Conservation (phyloP, 1,140 invertebrate genomes). For the Drosophila teissieri region DNA sequence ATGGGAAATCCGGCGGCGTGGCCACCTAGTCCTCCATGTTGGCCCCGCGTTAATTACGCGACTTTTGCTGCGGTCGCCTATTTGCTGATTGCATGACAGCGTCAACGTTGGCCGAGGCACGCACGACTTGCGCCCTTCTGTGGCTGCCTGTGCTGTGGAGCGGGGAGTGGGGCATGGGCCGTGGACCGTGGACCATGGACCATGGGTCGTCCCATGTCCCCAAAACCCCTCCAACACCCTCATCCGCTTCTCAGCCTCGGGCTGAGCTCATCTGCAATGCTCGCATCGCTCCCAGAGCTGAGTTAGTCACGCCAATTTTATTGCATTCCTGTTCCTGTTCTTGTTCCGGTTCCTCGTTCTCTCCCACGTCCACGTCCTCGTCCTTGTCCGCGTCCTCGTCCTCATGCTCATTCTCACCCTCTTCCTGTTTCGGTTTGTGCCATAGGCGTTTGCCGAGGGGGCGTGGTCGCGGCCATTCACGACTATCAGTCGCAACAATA, state of each 20-base stretch:
- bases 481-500: conserved; percentile 78
- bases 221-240: not conserved
- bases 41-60: conserved; percentile 74
- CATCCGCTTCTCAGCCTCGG: conserved; percentile 20
- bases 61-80: conserved; percentile 79
- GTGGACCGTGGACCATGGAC: too few species aligned
- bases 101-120: conserved; percentile 63
- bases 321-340: conserved; percentile 69
- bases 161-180: not conserved
- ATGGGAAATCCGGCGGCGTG: conserved; percentile 14
- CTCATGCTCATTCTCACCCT: conserved; percentile 2
- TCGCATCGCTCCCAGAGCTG: conserved; percentile 31
- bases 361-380: not conserved
- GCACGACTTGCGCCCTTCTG: conserved; percentile 57
- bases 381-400: not conserved
- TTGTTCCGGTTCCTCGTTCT: not conserved
- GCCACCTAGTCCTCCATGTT: conserved; percentile 26
- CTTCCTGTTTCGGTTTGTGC: not conserved
- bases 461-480: conserved; percentile 24
- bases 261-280: conserved; percentile 39
- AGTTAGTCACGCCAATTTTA: conserved; percentile 79
- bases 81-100: conserved; percentile 77
- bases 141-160: too few species aligned
- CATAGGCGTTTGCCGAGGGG: not conserved
- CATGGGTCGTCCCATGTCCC: too few species aligned